phyloP scores from a whole-genome alignment of 2,888 invertebrate species.

The Nemurella pictetii region DNA sequence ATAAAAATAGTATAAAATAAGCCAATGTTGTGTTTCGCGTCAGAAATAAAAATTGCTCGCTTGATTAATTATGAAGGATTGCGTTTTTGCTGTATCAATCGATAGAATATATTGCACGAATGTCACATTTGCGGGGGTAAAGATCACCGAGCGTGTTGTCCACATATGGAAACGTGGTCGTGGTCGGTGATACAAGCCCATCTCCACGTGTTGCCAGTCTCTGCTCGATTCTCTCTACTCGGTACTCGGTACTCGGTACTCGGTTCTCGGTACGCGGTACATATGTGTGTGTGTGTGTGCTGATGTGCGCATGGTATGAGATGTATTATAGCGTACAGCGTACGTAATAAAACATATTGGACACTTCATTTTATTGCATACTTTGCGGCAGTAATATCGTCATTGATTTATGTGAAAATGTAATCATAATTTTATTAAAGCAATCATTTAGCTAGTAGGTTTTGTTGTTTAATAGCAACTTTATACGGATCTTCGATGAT shows the following conservation, averaged over 20 bases:
- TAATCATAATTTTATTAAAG: conserved; percentile 12
- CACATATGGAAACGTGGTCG: not conserved
- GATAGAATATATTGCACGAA: conserved; percentile 1
- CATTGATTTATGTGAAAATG: conserved; percentile 12
- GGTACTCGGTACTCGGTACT: no score
- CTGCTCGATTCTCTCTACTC: not conserved
- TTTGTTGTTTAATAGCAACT: not conserved
- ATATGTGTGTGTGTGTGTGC: not conserved
- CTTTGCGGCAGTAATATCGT: not conserved
- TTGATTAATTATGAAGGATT: conserved; percentile 7
- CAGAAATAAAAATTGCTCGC: not conserved
- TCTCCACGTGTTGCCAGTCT: not conserved
- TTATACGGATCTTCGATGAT: not conserved
- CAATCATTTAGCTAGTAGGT: conserved; percentile 1
- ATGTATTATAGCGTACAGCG: not conserved
- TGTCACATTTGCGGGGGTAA: conserved; percentile 15
- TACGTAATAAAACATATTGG: not conserved
- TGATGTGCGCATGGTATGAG: not conserved
- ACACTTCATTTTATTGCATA: conserved; percentile 17
- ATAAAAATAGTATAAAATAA: not conserved
- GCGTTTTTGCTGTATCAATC: not conserved
- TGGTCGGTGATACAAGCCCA: not conserved
- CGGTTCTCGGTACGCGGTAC: not conserved
- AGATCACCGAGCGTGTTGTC: conserved; percentile 1
- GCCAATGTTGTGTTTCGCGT: not conserved